A percentile compares a stretch with the other conserved stretches of the same genome.
These are phyloP conservation scores for Heliconius sara DNA, from an alignment of 2,888 invertebrate genomes.

Conservation along the genomic window DNA sequence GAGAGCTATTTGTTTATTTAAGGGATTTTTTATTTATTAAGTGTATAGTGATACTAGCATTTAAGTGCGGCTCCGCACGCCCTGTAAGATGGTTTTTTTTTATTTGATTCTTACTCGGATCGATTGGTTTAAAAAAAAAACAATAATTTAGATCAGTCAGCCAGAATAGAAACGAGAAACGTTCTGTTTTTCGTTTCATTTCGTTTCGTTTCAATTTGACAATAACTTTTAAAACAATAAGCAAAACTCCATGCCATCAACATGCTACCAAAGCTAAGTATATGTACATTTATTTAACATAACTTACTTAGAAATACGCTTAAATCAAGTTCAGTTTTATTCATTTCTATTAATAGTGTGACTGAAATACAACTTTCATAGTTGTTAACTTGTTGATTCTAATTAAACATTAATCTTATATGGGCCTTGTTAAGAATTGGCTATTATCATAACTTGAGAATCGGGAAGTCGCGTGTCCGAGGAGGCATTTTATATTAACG, in stretches of 20 bases:
- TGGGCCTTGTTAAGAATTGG: constrained; percentile 33
- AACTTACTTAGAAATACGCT: not conserved
- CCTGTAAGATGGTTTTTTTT: too few species aligned
- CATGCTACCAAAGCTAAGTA: not conserved
- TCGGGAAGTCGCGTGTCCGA: constrained; percentile 35
- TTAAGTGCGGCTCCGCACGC: too few species aligned
- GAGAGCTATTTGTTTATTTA: not conserved
- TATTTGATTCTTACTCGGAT: too few species aligned
- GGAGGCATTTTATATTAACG: constrained; percentile 35
- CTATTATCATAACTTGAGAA: constrained; percentile 33
- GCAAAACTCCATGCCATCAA: not conserved
- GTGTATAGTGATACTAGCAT: too few species aligned
- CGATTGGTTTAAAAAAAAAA: not conserved
- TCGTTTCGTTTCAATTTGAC: not conserved
- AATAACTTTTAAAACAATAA: not conserved
- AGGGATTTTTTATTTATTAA: not conserved
- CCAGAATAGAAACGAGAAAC: not conserved
- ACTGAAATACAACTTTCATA: constrained; percentile 32
- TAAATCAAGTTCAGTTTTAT: constrained; percentile 24
- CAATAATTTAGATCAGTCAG: not conserved
- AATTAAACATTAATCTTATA: constrained; percentile 34
- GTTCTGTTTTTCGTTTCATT: too few species aligned
- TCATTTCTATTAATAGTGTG: constrained; percentile 22
- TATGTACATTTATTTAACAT: constrained; percentile 18
- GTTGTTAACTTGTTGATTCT: constrained; percentile 31